Conservation (phyloP, 2,797 vertebrate species). For the Hydrophis major region DNA sequence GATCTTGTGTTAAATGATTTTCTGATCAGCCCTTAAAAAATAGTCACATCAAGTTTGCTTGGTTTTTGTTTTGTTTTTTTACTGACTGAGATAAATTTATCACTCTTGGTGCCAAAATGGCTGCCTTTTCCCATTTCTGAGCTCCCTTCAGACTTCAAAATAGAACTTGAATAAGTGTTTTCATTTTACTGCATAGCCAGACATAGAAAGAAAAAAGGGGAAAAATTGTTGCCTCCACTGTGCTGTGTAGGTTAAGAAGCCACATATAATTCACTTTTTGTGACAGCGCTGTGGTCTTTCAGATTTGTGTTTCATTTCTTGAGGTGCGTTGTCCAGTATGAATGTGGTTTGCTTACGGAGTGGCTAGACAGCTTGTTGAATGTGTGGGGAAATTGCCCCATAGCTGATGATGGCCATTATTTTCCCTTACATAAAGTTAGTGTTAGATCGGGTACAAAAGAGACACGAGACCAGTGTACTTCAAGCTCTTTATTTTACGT, state of each 20-base stretch:
- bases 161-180: constrained; percentile 19
- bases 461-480: no score
- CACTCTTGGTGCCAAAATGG: background rate
- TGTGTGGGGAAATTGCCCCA: background rate
- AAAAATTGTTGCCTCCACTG: background rate
- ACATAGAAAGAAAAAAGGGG: background rate
- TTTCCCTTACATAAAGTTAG: background rate
- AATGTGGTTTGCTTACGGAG: background rate
- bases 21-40: constrained; percentile 36
- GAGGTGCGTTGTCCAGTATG: background rate
- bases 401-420: background rate
- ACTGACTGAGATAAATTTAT: constrained; percentile 1
- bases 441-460: no score
- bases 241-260: background rate
- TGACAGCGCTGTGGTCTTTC: background rate
- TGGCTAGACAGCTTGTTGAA: background rate
- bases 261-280: background rate
- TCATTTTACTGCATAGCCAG: constrained; percentile 22
- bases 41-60: background rate
- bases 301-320: background rate
- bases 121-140: background rate
- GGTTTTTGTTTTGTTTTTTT: background rate
- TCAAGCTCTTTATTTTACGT: no score
- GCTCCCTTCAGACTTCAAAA: constrained; percentile 23
- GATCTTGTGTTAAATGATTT: constrained; percentile 42